A percentile compares a stretch with the other conserved stretches of the same genome.
phyloP scores from a whole-genome alignment of 2,888 invertebrate genomes.

The Portevinia maculata region DNA sequence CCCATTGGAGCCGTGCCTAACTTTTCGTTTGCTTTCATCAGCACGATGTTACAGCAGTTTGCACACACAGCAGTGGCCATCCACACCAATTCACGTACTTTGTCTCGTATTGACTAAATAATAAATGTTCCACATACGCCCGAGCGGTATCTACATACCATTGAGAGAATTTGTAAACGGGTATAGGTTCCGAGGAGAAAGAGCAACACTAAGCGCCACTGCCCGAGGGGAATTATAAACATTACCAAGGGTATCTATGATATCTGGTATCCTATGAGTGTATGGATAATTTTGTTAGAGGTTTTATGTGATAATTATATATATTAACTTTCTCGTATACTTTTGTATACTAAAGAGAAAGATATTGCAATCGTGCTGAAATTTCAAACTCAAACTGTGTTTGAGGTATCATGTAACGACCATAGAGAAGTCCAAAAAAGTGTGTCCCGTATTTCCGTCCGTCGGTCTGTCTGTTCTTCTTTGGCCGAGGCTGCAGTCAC shows the following conservation, averaged over 20 bases:
- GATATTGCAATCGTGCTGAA: too few relatives aligned
- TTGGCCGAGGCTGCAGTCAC: too few relatives aligned
- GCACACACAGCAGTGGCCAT: constrained; percentile 48
- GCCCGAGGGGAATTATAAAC: constrained; percentile 62
- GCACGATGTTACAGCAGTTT: constrained; percentile 55
- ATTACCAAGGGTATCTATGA: constrained; percentile 36
- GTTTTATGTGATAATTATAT: constrained; percentile 58
- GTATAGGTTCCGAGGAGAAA: constrained; percentile 13
- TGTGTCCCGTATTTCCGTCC: too few relatives aligned
- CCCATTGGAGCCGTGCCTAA: not conserved
- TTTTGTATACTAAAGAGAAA: too few relatives aligned
- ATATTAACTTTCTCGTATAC: too few relatives aligned
- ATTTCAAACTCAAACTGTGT: too few relatives aligned
- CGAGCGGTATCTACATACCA: constrained; percentile 1
- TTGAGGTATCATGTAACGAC: too few relatives aligned
- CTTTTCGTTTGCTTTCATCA: constrained; percentile 11
- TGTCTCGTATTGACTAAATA: constrained; percentile 63
- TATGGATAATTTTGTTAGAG: constrained; percentile 41
- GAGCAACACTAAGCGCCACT: constrained; percentile 10
- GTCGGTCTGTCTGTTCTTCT: too few relatives aligned
- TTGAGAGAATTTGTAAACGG: too few relatives aligned
- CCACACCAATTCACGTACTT: constrained; percentile 61
- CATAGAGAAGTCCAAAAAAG: too few relatives aligned
- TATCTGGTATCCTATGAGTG: constrained; percentile 12
- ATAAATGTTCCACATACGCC: constrained; percentile 67